Percentiles rank a stretch among this genome's conserved stretches.
phyloP scores from a whole-genome alignment of 2,888 invertebrate species.

The Drosophila vallismaia region DNA sequence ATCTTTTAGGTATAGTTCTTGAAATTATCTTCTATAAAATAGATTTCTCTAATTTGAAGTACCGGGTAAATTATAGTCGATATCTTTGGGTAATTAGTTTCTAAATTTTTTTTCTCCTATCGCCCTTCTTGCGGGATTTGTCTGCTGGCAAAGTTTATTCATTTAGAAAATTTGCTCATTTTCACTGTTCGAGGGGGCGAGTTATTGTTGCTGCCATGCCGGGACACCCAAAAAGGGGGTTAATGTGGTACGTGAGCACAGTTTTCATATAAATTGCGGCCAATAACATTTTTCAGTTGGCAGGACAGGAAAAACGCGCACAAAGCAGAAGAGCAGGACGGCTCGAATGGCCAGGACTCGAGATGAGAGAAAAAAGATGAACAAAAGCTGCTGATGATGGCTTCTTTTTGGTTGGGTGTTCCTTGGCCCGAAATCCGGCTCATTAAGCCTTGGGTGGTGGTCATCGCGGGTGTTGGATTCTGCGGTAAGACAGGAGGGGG shows the following conservation, averaged over 20 bases:
- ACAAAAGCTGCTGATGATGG: constrained; percentile 80
- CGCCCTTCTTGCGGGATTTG: constrained; percentile 16
- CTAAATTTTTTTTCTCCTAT: constrained; percentile 28
- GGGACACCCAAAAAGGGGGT: constrained; percentile 39
- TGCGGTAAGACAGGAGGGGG: constrained; percentile 35
- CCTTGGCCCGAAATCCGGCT: constrained; percentile 63
- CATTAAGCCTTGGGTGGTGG: constrained; percentile 71
- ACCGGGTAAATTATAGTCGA: constrained; percentile 11
- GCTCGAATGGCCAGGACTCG: constrained; percentile 4
- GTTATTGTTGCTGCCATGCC: constrained; percentile 30
- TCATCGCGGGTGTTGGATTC: constrained; percentile 57
- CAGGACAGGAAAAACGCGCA: constrained; percentile 69
- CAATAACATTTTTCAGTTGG: constrained; percentile 80
- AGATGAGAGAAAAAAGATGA: constrained; percentile 48
- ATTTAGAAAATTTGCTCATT: constrained; percentile 81
- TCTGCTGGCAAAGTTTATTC: constrained; percentile 74
- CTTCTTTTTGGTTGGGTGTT: constrained; percentile 56
- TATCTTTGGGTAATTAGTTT: constrained; percentile 35
- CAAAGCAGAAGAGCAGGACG: constrained; percentile 54
- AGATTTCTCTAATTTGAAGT: neutral
- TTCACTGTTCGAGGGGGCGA: constrained; percentile 45
- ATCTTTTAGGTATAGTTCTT: too few species aligned
- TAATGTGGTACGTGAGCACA: constrained; percentile 71
- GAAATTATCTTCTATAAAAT: too few species aligned
- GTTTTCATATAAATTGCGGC: constrained; percentile 80